Conservation (phyloP, 30 jellyfish, hydroid and myxozoan genomes). For the Turritopsis dohrnii region DNA sequence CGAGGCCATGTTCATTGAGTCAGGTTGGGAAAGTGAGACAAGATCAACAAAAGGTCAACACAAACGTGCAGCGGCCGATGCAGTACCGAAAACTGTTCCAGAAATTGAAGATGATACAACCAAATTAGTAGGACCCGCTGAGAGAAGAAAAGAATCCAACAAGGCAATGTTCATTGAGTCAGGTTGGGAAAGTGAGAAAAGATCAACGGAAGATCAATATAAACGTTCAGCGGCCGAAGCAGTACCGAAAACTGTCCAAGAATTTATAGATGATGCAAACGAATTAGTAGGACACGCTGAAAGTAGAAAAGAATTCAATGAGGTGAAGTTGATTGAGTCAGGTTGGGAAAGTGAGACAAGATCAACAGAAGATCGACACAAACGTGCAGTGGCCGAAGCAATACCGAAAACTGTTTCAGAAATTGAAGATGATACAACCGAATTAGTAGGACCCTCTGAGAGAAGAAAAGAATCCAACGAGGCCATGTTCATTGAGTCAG, state of each 20-base stretch:
- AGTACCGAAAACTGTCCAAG: neutral
- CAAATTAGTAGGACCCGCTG: neutral
- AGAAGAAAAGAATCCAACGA: too few species aligned
- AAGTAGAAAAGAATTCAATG: neutral
- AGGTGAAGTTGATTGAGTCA: neutral
- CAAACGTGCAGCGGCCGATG: too few species aligned
- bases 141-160: neutral
- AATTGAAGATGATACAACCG: neutral
- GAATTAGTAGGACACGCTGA: neutral
- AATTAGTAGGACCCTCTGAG: too few species aligned
- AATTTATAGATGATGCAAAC: neutral
- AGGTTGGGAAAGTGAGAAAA: neutral
- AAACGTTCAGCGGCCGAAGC: neutral
- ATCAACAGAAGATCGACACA: neutral
- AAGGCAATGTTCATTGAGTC: neutral
- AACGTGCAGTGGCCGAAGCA: neutral
- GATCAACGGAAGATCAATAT: neutral
- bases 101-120: neutral
- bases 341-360: neutral
- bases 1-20: too few species aligned
- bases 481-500: too few species aligned
- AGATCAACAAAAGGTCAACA: too few species aligned
- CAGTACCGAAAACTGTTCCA: too few species aligned
- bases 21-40: too few species aligned
- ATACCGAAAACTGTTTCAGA: neutral